phyloP scores from a whole-genome alignment of 2,113 vertebrate species.

The Tautogolabrus adspersus region DNA sequence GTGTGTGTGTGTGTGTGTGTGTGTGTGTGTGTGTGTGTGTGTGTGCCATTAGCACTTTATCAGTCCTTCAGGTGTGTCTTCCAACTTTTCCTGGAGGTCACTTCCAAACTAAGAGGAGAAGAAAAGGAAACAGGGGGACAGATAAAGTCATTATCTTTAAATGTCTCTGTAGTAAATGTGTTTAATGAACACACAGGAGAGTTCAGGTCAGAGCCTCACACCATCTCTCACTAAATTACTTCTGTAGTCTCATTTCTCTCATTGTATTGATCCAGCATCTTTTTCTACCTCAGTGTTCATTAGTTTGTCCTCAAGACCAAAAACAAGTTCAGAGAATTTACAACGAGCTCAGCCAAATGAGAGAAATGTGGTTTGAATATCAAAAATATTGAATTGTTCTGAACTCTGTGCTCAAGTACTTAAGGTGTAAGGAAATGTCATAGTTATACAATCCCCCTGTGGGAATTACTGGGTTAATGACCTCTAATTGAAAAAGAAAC shows the following conservation, averaged over 20 bases:
- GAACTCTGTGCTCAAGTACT: too few species aligned
- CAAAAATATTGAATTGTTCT: too few species aligned
- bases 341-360: conserved; percentile 10
- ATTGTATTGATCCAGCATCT: conserved; percentile 62
- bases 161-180: conserved; percentile 9
- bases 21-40: too few species aligned
- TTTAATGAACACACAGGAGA: conserved; percentile 25
- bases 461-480: too few species aligned
- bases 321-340: conserved; percentile 26
- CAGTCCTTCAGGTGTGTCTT: neutral
- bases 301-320: conserved; percentile 33
- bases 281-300: conserved; percentile 27
- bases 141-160: conserved; percentile 21
- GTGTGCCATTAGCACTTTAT: too few species aligned
- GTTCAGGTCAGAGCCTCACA: conserved; percentile 33
- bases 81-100: conserved; percentile 32
- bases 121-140: conserved; percentile 39
- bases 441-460: too few species aligned
- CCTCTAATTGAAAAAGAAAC: neutral
- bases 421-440: too few species aligned
- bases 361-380: neutral
- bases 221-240: conserved; percentile 45
- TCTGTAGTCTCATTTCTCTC: conserved; percentile 35
- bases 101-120: conserved; percentile 18
- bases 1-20: too few species aligned